These are phyloP conservation scores for Nomada hirtipes DNA, from an alignment of 2,888 invertebrate genomes.

Conservation along the genomic window DNA sequence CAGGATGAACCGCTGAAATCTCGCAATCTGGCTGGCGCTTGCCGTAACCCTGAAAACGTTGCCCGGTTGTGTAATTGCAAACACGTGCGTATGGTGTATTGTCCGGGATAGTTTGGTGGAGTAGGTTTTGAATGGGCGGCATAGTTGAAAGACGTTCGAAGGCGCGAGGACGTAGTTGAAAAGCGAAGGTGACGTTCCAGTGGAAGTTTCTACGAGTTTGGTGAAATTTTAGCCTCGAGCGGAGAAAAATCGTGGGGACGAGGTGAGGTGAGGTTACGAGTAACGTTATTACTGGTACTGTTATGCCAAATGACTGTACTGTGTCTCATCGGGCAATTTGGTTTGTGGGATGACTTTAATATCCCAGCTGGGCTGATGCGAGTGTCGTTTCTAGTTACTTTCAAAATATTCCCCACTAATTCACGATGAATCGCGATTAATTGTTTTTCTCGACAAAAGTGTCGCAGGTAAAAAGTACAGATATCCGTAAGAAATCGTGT, in stretches of 20 bases:
- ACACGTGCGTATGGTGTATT: neutral
- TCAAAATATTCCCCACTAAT: neutral
- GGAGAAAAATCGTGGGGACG: neutral
- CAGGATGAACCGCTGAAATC: slow-evolving; percentile 66
- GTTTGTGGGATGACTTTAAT: neutral
- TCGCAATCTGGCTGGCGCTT: slow-evolving; percentile 9
- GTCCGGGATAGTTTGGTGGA: neutral
- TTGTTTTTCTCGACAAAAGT: too few species aligned
- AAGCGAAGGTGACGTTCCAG: neutral
- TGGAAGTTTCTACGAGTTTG: neutral
- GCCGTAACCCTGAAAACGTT: neutral
- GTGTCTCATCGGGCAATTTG: too few species aligned
- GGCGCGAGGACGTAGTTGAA: neutral
- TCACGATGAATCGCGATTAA: too few species aligned
- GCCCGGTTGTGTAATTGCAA: too few species aligned
- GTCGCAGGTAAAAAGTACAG: too few species aligned
- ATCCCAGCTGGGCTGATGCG: neutral
- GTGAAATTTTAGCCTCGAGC: neutral
- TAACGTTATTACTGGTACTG: slow-evolving; percentile 7
- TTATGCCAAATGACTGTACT: neutral
- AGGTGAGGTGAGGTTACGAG: neutral
- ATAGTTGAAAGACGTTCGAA: slow-evolving; percentile 1
- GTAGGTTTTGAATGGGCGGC: neutral
- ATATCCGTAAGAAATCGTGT: too few species aligned
- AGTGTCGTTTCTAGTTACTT: neutral